phyloP scores from a whole-genome alignment of 2,888 invertebrate genomes.

The Brenthis hecate region DNA sequence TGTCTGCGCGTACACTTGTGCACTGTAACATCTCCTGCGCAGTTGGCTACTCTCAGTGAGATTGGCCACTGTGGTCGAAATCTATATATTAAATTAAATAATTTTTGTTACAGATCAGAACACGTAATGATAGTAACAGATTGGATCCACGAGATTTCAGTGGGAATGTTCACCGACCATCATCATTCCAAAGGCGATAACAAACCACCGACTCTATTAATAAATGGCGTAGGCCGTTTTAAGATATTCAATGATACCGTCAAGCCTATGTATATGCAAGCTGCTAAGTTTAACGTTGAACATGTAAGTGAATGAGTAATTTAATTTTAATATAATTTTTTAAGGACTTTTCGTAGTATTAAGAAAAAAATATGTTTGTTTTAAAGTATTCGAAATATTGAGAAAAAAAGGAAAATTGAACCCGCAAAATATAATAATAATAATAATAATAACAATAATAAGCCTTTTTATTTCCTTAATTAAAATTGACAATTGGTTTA shows the following conservation, averaged over 20 bases:
- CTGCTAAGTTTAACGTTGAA: constrained; percentile 85
- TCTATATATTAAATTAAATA: not conserved
- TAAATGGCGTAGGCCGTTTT: constrained; percentile 91
- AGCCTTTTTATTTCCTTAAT: no score
- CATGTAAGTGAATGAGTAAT: constrained; percentile 72
- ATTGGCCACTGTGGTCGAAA: not conserved
- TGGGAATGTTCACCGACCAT: constrained; percentile 90
- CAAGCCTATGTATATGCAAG: constrained; percentile 77
- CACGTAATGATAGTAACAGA: constrained; percentile 90
- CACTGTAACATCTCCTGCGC: no score
- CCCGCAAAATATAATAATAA: no score
- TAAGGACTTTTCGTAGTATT: not conserved
- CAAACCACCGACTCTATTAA: constrained; percentile 89
- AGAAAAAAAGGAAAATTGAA: no score
- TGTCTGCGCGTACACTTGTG: no score
- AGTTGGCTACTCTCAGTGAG: not conserved
- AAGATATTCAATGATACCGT: constrained; percentile 62
- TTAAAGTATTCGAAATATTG: no score
- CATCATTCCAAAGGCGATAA: constrained; percentile 92
- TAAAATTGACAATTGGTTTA: no score
- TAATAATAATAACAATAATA: no score
- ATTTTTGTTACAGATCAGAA: constrained; percentile 73
- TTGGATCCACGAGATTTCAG: constrained; percentile 89
- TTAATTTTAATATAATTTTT: not conserved
- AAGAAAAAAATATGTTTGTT: no score